phyloP scores from a whole-genome alignment of 2,113 vertebrate genomes.

The Lycocorax pyrrhopterus region DNA sequence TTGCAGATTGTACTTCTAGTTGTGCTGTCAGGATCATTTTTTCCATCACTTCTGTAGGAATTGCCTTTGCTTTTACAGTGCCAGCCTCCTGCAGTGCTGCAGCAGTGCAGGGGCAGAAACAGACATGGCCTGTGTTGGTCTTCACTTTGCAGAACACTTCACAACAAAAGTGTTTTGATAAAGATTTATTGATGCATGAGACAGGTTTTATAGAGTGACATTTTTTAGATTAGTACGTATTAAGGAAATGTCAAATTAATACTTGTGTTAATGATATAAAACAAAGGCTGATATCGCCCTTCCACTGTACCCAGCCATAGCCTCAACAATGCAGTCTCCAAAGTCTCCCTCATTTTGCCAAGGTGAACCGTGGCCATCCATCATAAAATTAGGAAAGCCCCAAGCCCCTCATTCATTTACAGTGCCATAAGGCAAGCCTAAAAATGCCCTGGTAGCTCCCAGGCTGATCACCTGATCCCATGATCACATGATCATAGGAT shows the following conservation, averaged over 20 bases:
- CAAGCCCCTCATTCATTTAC: neutral
- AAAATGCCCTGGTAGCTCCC: neutral
- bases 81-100: neutral
- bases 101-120: accelerated
- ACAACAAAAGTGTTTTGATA: neutral
- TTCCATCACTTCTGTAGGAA: neutral
- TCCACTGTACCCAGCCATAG: neutral
- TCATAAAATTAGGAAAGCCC: neutral
- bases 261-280: neutral
- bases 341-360: neutral
- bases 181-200: neutral
- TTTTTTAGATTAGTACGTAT: neutral
- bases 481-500: neutral
- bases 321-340: too few species aligned
- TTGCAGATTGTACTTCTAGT: neutral
- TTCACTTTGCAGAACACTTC: neutral
- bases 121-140: accelerated
- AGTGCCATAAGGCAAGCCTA: accelerated
- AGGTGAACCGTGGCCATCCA: neutral
- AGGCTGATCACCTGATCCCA: neutral
- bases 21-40: neutral
- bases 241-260: neutral
- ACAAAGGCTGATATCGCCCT: neutral
- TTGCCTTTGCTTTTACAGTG: neutral
- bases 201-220: accelerated